phyloP scores from a whole-genome alignment of 1,140 invertebrate genomes.

The Marisa cornuarietis region DNA sequence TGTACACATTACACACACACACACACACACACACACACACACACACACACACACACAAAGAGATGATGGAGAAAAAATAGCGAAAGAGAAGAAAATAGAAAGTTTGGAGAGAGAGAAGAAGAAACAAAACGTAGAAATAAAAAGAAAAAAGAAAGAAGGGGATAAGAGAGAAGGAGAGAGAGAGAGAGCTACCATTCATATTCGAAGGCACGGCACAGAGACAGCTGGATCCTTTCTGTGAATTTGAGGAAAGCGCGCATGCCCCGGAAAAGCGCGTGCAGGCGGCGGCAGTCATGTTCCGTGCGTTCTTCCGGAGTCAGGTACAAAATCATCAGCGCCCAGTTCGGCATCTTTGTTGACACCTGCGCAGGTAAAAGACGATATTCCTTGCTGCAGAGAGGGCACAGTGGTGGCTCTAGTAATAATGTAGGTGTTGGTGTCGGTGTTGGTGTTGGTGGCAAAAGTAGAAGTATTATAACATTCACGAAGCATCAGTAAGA shows the following conservation, averaged over 20 bases:
- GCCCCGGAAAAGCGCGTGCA: conserved; percentile 54
- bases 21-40: background rate
- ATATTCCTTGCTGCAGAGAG: background rate
- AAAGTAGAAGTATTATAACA: background rate
- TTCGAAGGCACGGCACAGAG: conserved; percentile 49
- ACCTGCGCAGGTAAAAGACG: conserved; percentile 34
- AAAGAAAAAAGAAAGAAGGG: no score
- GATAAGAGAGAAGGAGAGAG: background rate
- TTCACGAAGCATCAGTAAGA: background rate
- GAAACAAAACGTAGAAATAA: no score
- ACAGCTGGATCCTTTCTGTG: conserved; percentile 56
- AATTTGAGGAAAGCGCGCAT: conserved; percentile 57
- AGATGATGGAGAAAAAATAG: no score
- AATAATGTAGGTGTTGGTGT: background rate
- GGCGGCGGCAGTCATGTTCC: conserved; percentile 44
- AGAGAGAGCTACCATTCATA: conserved; percentile 41
- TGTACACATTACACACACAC: background rate
- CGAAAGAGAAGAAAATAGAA: no score
- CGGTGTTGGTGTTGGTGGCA: no score
- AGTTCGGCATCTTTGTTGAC: conserved; percentile 48
- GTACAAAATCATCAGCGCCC: conserved; percentile 47
- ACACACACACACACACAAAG: background rate
- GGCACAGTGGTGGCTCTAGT: no score
- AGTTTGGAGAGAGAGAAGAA: no score
- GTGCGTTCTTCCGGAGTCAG: conserved; percentile 41